Percentiles rank a stretch among this genome's conserved stretches.
Evolutionary conservation across 2,888 invertebrate genomes (phyloP).

Genomic region (Perithous albicinctus): DNA sequence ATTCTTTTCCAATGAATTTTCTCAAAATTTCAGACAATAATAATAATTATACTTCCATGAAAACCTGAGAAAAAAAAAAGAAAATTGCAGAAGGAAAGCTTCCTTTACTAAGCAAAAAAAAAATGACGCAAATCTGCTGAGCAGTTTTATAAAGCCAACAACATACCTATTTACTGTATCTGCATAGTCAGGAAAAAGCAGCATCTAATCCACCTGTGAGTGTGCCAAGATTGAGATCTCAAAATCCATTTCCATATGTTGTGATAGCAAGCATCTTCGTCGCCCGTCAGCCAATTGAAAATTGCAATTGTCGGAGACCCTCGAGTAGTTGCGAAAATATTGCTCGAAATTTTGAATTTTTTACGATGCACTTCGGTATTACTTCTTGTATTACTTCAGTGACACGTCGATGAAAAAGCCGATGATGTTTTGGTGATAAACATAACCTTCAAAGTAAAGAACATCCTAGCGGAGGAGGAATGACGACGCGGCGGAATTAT

Average conservation of each 20-base stretch:
- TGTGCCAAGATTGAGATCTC: neutral
- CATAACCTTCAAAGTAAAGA: conserved; percentile 64
- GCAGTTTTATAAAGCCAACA: neutral
- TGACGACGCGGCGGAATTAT: neutral
- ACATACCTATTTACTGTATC: conserved; percentile 33
- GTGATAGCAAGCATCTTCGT: neutral
- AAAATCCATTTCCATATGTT: conserved; percentile 52
- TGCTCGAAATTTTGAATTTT: neutral
- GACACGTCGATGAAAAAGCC: conserved; percentile 4
- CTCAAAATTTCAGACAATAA: too few relatives aligned
- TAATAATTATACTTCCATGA: too few relatives aligned
- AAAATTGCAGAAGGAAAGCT: too few relatives aligned
- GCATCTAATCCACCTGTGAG: conserved; percentile 12
- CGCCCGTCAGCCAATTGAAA: neutral
- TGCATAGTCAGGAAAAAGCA: conserved; percentile 36
- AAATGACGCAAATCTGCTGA: neutral
- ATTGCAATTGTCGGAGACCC: neutral
- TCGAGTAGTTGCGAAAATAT: neutral
- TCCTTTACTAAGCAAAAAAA: too few relatives aligned
- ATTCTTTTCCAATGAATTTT: too few relatives aligned
- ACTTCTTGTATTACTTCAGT: neutral
- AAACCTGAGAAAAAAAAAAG: too few relatives aligned
- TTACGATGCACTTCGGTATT: neutral
- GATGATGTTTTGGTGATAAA: conserved; percentile 50
- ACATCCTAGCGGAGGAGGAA: conserved; percentile 4